These are phyloP conservation scores for Haliclystus octoradiatus DNA, from an alignment of 30 jellyfish, hydroid and myxozoan species.

Conservation along the genomic window DNA sequence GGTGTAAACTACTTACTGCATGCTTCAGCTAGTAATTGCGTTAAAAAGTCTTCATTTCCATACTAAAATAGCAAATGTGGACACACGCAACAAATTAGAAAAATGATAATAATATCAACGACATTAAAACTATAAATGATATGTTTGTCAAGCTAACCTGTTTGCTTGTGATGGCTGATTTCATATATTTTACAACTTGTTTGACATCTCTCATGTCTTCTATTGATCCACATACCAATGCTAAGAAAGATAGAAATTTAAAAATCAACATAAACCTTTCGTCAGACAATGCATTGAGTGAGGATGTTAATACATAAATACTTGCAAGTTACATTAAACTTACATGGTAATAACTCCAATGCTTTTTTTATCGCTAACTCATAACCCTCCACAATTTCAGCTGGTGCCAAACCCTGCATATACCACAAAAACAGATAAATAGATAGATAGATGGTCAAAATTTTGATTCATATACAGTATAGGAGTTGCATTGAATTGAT, in stretches of 20 bases:
- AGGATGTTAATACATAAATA: no score
- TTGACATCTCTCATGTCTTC: conserved; percentile 46
- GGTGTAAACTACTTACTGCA: conserved; percentile 63
- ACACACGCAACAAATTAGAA: not conserved
- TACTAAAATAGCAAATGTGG: conserved; percentile 29
- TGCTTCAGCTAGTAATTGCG: conserved; percentile 82
- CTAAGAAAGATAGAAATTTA: conserved; percentile 17
- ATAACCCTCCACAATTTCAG: conserved; percentile 92
- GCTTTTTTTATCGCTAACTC: conserved; percentile 75
- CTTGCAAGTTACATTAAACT: no score
- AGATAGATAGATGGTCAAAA: no score
- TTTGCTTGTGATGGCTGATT: conserved; percentile 79
- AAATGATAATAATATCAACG: not conserved
- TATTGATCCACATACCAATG: conserved; percentile 62
- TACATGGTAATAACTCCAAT: conserved; percentile 83
- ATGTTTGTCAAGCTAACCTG: conserved; percentile 39
- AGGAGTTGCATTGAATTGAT: no score
- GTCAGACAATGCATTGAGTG: not conserved
- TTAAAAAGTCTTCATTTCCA: conserved; percentile 85
- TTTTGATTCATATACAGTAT: no score
- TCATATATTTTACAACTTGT: conserved; percentile 51
- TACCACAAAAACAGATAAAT: no score
- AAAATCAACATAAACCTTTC: not conserved
- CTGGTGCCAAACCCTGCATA: conserved; percentile 96
- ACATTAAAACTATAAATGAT: not conserved